Evolutionary conservation across 2,797 vertebrate genomes (phyloP).

Genomic region (Forpus xanthops): DNA sequence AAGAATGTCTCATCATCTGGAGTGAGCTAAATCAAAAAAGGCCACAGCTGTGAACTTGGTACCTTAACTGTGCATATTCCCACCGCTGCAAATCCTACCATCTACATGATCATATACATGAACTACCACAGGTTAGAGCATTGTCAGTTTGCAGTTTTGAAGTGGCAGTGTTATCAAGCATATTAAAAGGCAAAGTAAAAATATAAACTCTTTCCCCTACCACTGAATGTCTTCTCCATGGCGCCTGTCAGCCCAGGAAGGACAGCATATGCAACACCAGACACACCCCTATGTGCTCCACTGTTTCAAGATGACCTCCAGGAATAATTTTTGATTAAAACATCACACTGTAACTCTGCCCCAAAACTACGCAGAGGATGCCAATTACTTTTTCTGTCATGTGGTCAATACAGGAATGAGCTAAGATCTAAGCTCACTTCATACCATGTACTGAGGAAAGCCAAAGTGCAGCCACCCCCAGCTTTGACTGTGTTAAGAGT

Average conservation of each 20-base stretch:
- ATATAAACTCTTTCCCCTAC: not conserved
- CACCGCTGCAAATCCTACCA: not conserved
- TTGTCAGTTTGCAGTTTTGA: not conserved
- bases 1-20: slow-evolving; percentile 90
- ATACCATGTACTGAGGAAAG: not conserved
- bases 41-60: not conserved
- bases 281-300: not conserved
- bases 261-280: not conserved
- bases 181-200: not conserved
- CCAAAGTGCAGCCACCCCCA: not conserved
- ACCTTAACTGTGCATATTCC: not conserved
- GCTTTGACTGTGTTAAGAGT: not conserved
- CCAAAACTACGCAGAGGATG: not conserved
- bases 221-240: not conserved
- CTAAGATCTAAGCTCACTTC: not conserved
- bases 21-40: slow-evolving; percentile 81
- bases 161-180: not conserved
- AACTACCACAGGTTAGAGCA: not conserved
- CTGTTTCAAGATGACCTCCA: not conserved
- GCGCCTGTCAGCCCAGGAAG: not conserved
- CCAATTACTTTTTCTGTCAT: not conserved
- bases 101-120: fast-evolving
- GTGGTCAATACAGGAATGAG: not conserved
- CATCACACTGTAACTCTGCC: not conserved
- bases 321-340: not conserved